Evolutionary conservation across 2,888 invertebrate species (phyloP), one percentile per base, ranked within the genome.

Genomic region (Zele albiditarsus): DNA sequence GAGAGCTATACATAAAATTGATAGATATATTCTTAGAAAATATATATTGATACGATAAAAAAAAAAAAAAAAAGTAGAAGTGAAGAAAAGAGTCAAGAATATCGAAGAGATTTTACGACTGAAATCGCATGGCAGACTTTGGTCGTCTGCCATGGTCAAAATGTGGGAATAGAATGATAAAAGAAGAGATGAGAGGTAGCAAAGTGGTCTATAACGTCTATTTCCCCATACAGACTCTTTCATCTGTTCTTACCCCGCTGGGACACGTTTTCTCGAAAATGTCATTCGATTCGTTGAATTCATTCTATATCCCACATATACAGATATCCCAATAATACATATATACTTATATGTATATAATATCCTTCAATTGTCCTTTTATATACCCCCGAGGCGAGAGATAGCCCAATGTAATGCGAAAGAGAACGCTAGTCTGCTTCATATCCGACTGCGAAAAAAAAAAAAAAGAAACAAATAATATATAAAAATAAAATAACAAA

Each of bases 171-270:
- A 14, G 66, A 46, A 60, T 71, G 71, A 75, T 72, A 72, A 71
- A 71, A 71, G 68, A 53, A 66, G 49, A 31, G 63, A 74, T 60
- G 66, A 75, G 20, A 53, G 57, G 70, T 75, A 58, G 46, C 71
- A 75, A 74, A 75, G 71, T 75, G 71, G 74, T 74, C 74, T 74
- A 53, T 53, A 74, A 74, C 70, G 28, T 74, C 74, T 70, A 74
- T 74, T 74, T 74, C 60, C 73, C 46, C 53, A 53, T 57, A 74
- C 57, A 63, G 70, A 49, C 58, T 66, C 74, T 75, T 75, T 75
- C 67, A 75, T 75, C 71, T 75, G 66, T 28, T 71, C 62, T 65
- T 63, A 42, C 57, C 63, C 65, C 53, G 27, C 53, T 42, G 66
- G 70, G 71, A 75, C 63, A 65, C 49, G 42, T 53, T 74, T 31